These are phyloP conservation scores for Argya squamiceps DNA, from an alignment of 2,797 vertebrate genomes.

Conservation along the genomic window DNA sequence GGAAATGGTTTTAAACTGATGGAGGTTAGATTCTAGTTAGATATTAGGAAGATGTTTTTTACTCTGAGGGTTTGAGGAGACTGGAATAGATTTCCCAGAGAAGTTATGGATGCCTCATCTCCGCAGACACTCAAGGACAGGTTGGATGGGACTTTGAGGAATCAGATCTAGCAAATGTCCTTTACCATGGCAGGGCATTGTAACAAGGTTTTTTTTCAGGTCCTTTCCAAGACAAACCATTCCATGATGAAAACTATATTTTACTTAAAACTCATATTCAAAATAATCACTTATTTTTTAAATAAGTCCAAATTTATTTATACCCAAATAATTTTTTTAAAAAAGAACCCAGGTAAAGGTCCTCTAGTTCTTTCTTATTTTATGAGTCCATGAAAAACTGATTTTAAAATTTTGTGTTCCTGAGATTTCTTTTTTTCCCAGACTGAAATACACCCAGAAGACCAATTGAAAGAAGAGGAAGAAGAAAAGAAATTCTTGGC, in stretches of 20 bases:
- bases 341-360: fast-evolving
- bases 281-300: background rate
- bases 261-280: background rate
- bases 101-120: background rate
- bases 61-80: background rate
- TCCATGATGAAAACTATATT: background rate
- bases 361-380: background rate
- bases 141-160: background rate
- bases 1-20: background rate
- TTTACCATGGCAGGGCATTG: background rate
- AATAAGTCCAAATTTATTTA: background rate
- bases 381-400: background rate
- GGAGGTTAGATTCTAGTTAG: background rate
- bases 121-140: background rate
- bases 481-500: background rate
- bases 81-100: background rate
- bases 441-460: background rate
- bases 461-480: background rate
- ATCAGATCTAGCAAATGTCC: background rate
- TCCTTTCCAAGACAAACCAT: background rate
- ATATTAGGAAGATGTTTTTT: background rate
- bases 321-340: background rate
- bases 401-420: background rate
- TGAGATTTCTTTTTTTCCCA: background rate
- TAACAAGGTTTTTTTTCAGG: background rate